phyloP scores from a whole-genome alignment of 2,113 vertebrate species.

The Elachura formosa region DNA sequence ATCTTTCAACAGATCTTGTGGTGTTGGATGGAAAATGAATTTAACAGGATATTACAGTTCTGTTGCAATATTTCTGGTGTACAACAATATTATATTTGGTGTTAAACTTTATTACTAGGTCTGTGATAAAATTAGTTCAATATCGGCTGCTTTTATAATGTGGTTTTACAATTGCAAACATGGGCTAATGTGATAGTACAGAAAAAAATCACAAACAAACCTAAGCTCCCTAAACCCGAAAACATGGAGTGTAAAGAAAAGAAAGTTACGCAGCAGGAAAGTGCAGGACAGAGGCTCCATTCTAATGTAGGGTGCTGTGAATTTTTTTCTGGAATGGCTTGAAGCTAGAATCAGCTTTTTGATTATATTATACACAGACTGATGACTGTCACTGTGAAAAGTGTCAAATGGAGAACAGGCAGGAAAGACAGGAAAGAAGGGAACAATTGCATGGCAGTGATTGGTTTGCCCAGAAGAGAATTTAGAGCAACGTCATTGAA shows the following conservation, averaged over 20 bases:
- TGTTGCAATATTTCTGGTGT: slow-evolving; percentile 66
- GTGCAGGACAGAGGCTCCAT: neutral
- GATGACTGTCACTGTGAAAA: neutral
- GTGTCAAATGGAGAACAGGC: neutral
- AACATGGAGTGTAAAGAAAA: neutral
- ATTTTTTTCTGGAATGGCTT: neutral
- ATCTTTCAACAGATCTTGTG: slow-evolving; percentile 59
- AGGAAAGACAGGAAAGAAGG: neutral
- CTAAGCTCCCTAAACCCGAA: neutral
- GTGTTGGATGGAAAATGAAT: slow-evolving; percentile 54
- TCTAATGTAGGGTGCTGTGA: neutral
- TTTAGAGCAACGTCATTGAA: neutral
- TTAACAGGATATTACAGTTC: slow-evolving; percentile 72
- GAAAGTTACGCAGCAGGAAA: neutral
- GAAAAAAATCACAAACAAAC: neutral
- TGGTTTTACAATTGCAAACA: slow-evolving; percentile 58
- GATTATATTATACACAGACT: neutral
- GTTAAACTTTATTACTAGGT: slow-evolving; percentile 69
- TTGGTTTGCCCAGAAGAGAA: neutral
- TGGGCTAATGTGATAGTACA: slow-evolving; percentile 50
- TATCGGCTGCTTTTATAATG: slow-evolving; percentile 66
- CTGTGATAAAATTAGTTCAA: slow-evolving; percentile 71
- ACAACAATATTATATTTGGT: slow-evolving; percentile 68
- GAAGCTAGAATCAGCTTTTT: slow-evolving; percentile 17
- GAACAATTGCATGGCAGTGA: neutral